Percentiles rank a stretch among this genome's conserved stretches.
These are phyloP conservation scores for Dicycla oo DNA, from an alignment of 2,888 invertebrate genomes.

Conservation along the genomic window DNA sequence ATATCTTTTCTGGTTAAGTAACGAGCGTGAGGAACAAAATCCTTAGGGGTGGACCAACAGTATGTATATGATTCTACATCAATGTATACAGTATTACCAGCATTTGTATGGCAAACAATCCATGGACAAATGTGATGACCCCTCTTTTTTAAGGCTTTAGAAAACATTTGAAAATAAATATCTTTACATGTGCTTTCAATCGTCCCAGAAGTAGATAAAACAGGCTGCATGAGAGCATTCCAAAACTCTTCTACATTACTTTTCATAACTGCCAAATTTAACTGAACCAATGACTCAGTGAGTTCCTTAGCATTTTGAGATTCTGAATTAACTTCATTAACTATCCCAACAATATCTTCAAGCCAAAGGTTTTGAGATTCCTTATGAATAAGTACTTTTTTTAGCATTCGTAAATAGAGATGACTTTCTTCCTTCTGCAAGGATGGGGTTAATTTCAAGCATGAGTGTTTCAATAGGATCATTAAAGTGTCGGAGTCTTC, in stretches of 20 bases:
- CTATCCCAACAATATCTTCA: conserved; percentile 89
- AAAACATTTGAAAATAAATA: conserved; percentile 87
- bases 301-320: conserved; percentile 86
- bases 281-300: conserved; percentile 83
- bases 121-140: conserved; percentile 86
- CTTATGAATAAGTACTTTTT: conserved; percentile 86
- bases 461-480: conserved; percentile 84
- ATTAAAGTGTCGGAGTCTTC: conserved; percentile 86
- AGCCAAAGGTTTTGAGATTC: conserved; percentile 91
- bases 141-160: conserved; percentile 84
- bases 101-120: conserved; percentile 88
- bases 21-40: conserved; percentile 86
- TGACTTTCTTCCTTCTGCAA: conserved; percentile 87
- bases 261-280: conserved; percentile 84
- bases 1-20: conserved; percentile 87
- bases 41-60: conserved; percentile 88
- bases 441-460: conserved; percentile 82
- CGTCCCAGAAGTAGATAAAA: conserved; percentile 71
- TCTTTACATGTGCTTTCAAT: conserved; percentile 82
- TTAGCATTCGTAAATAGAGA: conserved; percentile 89
- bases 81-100: conserved; percentile 88
- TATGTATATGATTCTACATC: conserved; percentile 88
- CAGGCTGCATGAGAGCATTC: conserved; percentile 77
- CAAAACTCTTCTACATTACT: conserved; percentile 83
- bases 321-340: conserved; percentile 87